phyloP scores from a whole-genome alignment of 1,140 invertebrate species.

The Zelostemma sp. region DNA sequence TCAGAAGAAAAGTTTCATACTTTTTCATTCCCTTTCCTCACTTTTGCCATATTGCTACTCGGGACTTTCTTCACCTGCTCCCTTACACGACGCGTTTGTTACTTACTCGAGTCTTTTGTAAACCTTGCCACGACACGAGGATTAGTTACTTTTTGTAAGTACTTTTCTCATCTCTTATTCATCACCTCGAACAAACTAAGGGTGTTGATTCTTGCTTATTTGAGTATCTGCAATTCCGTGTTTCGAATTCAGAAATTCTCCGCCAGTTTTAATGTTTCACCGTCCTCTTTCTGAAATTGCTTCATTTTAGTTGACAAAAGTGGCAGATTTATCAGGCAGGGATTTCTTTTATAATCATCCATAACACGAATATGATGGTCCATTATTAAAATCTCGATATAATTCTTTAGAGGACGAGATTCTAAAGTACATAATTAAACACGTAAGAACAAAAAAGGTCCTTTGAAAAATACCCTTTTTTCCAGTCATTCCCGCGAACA shows the following conservation, averaged over 20 bases:
- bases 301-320: no score
- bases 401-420: slow-evolving; percentile 16
- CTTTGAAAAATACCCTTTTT: slow-evolving; percentile 8
- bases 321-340: no score
- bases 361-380: not conserved
- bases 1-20: slow-evolving; percentile 18
- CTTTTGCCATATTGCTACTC: slow-evolving; percentile 14
- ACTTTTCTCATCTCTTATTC: slow-evolving; percentile 54
- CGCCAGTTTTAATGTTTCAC: no score
- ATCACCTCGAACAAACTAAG: slow-evolving; percentile 26
- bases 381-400: not conserved
- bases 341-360: no score
- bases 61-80: slow-evolving; percentile 17
- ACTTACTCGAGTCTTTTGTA: slow-evolving; percentile 43
- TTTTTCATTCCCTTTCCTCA: slow-evolving; percentile 8
- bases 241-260: slow-evolving; percentile 8
- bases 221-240: slow-evolving; percentile 22
- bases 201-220: slow-evolving; percentile 35
- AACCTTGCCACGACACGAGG: slow-evolving; percentile 43
- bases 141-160: slow-evolving; percentile 55
- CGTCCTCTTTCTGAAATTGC: no score
- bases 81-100: slow-evolving; percentile 22
- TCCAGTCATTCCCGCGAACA: slow-evolving; percentile 8
- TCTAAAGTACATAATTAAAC: slow-evolving; percentile 3
- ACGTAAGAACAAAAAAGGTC: slow-evolving; percentile 7